phyloP scores from a whole-genome alignment of 2,797 vertebrate species.

The Manis pentadactyla region DNA sequence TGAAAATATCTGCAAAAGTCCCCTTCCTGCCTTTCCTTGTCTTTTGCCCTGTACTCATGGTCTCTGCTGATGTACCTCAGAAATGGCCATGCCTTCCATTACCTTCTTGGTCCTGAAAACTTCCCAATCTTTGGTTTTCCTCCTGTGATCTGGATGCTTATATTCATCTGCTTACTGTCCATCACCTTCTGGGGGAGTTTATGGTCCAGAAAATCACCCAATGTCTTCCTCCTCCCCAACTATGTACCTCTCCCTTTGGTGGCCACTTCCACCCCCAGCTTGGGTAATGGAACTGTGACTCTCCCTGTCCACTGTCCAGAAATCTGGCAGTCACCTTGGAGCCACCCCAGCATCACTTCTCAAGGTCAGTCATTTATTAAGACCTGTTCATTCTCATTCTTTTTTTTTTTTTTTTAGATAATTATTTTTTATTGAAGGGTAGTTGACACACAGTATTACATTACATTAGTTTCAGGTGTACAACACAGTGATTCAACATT shows the following conservation, averaged over 20 bases:
- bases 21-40: not conserved
- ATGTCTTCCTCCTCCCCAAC: not conserved
- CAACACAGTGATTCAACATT: no score
- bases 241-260: not conserved
- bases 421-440: no score
- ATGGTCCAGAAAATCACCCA: not conserved
- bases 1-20: not conserved
- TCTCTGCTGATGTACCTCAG: not conserved
- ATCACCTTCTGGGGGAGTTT: not conserved
- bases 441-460: no score
- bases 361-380: not conserved
- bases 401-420: no score
- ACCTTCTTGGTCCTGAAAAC: not conserved
- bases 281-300: not conserved
- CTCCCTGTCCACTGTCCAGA: not conserved
- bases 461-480: no score
- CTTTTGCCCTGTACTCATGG: not conserved
- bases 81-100: not conserved
- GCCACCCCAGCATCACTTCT: not conserved
- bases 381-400: not conserved
- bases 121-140: not conserved
- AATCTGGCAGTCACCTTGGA: not conserved
- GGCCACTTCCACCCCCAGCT: rapidly evolving
- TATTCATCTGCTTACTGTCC: not conserved
- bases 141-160: not conserved